Evolutionary conservation across 1,140 invertebrate genomes (phyloP), one percentile per base, ranked within the genome.

Genomic region (Drosophila sulfurigaster): DNA sequence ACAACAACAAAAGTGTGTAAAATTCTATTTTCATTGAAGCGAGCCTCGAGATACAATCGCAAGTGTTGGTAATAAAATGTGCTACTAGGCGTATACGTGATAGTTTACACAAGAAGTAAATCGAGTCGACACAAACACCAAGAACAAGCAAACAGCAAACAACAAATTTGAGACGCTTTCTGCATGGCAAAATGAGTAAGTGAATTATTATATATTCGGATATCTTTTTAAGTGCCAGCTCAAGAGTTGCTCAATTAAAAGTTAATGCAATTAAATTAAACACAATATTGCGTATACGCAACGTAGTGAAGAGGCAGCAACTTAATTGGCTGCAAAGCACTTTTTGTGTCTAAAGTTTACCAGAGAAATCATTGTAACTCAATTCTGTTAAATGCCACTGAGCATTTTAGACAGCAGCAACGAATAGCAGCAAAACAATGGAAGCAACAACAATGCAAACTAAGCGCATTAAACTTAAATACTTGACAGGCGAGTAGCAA

Each of bases 391-490:
- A 87, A 75, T 69, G 82, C 64, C 43, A 46, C 60, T 5, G 49
- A 45, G 15, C 10, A 25, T 10, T 32, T 11, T 49, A 28, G 30
- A 59, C 28, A 41, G 28, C 25, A 35, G 35, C 32, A 35, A 16
- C 16, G 16, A 16, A 1, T 16, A 16, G 6, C 7, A 35, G 8
- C 35, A 38, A 3, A 38, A 38, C 35, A 38, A 38, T 38, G 8
- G 11, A n/a, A 3, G 4, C 41, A 57, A 45, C 48, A 54, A 49
- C 63, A 70, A 49, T 49, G 65, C 43, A 20, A 68, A 66, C 80
- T 80, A 89, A 87, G 77, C 83, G 83, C 80, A 87, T 87, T 87
- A 88, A 75, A 80, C 69, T 87, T 74, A 79, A 75, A 83, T 78
- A 70, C 64, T 70, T 88, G 80, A 80, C 80, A 73, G 80, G 54